Base-by-base conservation (phyloP, 2,113 vertebrate genomes). In the Okapia johnstoni region DNA sequence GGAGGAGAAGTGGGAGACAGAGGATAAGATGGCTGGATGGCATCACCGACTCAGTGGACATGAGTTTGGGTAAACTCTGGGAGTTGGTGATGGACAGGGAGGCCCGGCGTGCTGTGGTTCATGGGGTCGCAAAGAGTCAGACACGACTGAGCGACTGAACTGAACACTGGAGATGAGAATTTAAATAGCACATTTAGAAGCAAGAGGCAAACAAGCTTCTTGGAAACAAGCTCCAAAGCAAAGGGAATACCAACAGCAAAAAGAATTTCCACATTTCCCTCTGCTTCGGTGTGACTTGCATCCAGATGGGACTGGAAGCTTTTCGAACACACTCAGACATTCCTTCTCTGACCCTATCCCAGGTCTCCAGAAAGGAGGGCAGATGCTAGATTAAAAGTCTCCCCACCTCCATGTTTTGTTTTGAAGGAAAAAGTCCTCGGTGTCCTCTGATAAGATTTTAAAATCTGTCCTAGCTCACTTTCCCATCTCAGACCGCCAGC, bases 381-480 rank as follows among this genome's bases (percentile, higher is more conserved):
- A 36, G 25, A 10, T 61, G 3, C 5, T 26, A 28, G 23, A 25
- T 14, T 14, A 23, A 48, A 33, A 86, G 55, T 8, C 7, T n/a
- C 21, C 25, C 30, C 13, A 9, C 4, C 4, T 54, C 28, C 12
- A 33, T 36, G 6, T n/a, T 50, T 83, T 17, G 5, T 76, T 54
- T 76, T 79, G 50, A 79, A 92, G 76, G 33, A 77, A 83, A 77
- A 15, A 23, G 8, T 10, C 23, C 43, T 60, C 14, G 84, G 23
- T 70, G 30, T 55, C 48, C 26, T 2, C 7, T 36, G 28, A 0
- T 58, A 25, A 7, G 4, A 8, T 88, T 43, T 33, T 26, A 40
- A 54, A 43, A 25, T 15, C 36, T n/a, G 10, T 0, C 2, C 9
- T 5, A 6, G 8, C 13, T 4, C 40, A 40, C 40, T 40, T 40